These are phyloP conservation scores for Diuraphis noxia DNA, from an alignment of 1,140 invertebrate species.

Conservation along the genomic window DNA sequence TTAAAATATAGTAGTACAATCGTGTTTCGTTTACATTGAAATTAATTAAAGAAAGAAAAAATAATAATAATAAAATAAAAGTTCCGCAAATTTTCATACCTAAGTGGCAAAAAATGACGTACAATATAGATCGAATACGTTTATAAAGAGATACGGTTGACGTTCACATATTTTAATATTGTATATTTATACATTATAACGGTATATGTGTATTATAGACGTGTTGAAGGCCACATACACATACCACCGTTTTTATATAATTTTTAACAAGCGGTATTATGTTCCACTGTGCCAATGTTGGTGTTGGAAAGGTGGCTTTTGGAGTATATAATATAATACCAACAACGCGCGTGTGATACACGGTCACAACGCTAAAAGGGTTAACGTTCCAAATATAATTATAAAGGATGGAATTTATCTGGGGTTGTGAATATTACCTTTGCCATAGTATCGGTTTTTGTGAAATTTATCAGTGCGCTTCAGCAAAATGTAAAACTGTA, in stretches of 20 bases:
- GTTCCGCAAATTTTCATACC: not conserved
- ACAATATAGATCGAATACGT: not conserved
- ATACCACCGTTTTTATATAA: not conserved
- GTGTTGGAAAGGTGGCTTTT: not conserved
- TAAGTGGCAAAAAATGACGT: not conserved
- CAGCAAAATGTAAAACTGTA: not conserved
- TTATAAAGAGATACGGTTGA: not conserved
- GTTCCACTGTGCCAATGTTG: not conserved
- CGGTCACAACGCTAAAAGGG: not conserved
- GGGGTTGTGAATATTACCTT: constrained; percentile 24
- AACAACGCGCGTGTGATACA: not conserved
- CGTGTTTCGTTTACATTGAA: not conserved
- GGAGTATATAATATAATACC: not conserved
- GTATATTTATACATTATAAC: too few species aligned
- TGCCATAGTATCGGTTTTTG: constrained; percentile 1
- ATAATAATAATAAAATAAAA: not conserved
- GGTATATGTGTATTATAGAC: not conserved
- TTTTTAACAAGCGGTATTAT: not conserved
- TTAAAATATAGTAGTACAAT: not conserved
- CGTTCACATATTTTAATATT: too few species aligned
- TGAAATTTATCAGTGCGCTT: constrained; percentile 8
- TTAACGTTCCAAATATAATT: constrained; percentile 23
- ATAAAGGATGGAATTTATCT: constrained; percentile 31
- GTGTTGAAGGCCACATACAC: not conserved
- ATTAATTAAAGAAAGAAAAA: not conserved